These are phyloP conservation scores for Etheostoma nigrum DNA, from an alignment of 2,797 vertebrate genomes.

Conservation along the genomic window DNA sequence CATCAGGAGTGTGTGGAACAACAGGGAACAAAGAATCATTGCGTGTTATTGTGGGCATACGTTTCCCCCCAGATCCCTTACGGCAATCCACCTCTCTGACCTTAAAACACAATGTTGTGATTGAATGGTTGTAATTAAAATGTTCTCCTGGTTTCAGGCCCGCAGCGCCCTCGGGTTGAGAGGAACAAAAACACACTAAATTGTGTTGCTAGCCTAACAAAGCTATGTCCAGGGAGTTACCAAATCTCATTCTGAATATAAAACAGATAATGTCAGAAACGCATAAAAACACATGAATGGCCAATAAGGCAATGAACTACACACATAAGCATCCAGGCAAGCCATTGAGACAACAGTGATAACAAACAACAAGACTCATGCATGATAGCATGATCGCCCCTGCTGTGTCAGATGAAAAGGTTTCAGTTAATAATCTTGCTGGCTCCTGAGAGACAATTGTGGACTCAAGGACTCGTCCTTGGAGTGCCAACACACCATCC, in stretches of 20 bases:
- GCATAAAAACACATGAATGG: constrained; percentile 39
- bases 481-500: constrained; percentile 82
- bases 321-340: constrained; percentile 21
- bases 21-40: constrained; percentile 58
- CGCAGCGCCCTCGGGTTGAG: constrained; percentile 36
- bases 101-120: constrained; percentile 75
- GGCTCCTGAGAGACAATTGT: constrained; percentile 66
- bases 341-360: constrained; percentile 30
- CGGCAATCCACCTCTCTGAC: constrained; percentile 65
- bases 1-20: constrained; percentile 52
- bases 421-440: constrained; percentile 66
- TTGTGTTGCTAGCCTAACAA: constrained; percentile 46
- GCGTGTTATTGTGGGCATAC: constrained; percentile 73
- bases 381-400: constrained; percentile 25
- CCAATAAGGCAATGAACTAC: constrained; percentile 51
- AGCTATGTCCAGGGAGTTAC: constrained; percentile 44
- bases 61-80: constrained; percentile 52
- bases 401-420: constrained; percentile 74
- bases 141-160: constrained; percentile 60
- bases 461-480: constrained; percentile 86
- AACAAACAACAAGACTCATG: constrained; percentile 49
- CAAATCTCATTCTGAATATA: constrained; percentile 54
- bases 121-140: constrained; percentile 82
- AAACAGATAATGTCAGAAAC: constrained; percentile 56
- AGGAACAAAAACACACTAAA: constrained; percentile 74